Conservation (phyloP, 2,113 vertebrate species). For the Percopsis transmontana region DNA sequence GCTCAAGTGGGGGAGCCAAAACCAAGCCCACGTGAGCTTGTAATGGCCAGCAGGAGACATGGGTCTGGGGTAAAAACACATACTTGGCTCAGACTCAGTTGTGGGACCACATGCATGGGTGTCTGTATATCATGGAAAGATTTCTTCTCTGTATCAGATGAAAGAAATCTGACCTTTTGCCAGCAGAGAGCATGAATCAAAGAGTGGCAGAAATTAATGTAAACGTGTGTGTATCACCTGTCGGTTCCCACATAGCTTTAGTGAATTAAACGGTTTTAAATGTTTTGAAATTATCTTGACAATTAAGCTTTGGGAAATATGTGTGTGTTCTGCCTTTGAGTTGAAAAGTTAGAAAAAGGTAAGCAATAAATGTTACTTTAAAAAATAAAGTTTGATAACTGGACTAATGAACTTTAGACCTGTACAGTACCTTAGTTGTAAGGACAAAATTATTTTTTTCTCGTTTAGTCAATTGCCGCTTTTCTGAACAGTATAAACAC, state of each 20-base stretch:
- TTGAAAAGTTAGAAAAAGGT: no score
- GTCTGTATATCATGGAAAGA: slow-evolving; percentile 1
- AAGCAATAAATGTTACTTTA: no score
- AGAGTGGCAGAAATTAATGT: not conserved
- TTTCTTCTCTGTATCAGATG: not conserved
- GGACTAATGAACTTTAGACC: no score
- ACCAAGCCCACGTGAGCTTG: not conserved
- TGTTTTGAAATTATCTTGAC: no score
- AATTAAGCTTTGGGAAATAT: no score
- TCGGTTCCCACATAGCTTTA: not conserved
- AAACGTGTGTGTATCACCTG: not conserved
- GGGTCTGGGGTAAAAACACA: not conserved
- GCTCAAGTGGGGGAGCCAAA: no score
- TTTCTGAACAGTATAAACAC: not conserved
- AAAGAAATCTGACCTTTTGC: not conserved
- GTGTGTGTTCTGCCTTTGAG: no score
- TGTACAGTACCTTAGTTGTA: no score
- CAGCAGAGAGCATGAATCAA: not conserved
- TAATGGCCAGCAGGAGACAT: slow-evolving; percentile 1
- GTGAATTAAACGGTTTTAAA: no score
- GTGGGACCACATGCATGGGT: slow-evolving; percentile 10
- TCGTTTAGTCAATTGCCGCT: no score
- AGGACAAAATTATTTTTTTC: no score
- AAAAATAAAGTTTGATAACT: no score
- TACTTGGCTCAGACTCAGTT: slow-evolving; percentile 8